phyloP scores from a whole-genome alignment of 2,797 vertebrate genomes.

The Luscinia megarhynchos region DNA sequence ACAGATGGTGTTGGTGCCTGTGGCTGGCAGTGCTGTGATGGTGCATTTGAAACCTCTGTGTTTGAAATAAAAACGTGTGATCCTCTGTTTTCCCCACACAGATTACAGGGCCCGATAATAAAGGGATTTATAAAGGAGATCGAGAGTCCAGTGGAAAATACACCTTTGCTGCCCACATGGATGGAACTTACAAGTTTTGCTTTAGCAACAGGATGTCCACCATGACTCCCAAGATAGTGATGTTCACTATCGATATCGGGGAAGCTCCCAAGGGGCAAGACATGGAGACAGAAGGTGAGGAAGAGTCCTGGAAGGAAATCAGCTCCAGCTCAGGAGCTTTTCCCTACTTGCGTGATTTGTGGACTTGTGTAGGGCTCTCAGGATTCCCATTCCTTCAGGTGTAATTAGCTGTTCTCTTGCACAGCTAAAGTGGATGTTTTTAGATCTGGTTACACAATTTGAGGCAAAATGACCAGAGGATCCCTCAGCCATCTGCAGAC shows the following conservation, averaged over 20 bases:
- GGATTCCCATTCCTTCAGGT: neutral
- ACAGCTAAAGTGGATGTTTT: neutral
- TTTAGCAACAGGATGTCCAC: slow-evolving; percentile 99
- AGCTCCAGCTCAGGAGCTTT: neutral
- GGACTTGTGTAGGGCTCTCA: neutral
- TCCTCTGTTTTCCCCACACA: slow-evolving; percentile 61
- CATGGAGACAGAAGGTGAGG: slow-evolving; percentile 98
- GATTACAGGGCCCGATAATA: slow-evolving; percentile 97
- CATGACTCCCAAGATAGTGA: slow-evolving; percentile 99
- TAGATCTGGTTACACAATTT: neutral
- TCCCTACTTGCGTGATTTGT: neutral
- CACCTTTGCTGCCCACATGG: slow-evolving; percentile 97
- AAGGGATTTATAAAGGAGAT: slow-evolving; percentile 97
- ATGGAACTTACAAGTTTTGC: slow-evolving; percentile 97
- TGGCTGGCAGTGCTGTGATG: neutral
- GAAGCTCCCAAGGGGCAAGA: slow-evolving; percentile 96
- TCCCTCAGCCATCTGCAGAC: neutral
- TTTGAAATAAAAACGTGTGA: neutral
- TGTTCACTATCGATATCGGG: slow-evolving; percentile 99
- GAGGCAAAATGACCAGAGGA: neutral
- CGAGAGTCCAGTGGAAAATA: slow-evolving; percentile 97
- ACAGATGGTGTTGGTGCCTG: neutral
- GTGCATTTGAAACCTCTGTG: neutral
- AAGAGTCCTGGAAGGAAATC: neutral
- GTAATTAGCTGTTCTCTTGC: neutral